Percentiles rank a stretch among this genome's conserved stretches.
Evolutionary conservation across 2,113 vertebrate genomes (phyloP).

Genomic region (Malurus alboscapulatus): DNA sequence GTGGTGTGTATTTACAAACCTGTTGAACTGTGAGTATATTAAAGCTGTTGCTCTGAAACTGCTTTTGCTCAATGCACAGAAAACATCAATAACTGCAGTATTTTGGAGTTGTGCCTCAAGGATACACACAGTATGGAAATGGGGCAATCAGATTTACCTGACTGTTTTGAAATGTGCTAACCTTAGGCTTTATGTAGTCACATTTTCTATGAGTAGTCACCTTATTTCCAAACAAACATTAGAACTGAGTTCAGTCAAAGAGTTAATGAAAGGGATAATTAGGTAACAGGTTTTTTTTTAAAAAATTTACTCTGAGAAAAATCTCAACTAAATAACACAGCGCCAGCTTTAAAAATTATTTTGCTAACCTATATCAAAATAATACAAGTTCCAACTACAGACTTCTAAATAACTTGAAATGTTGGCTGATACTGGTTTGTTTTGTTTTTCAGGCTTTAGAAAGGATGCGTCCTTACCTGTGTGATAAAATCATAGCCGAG

Average conservation of each 20-base stretch:
- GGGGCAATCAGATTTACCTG: not conserved
- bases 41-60: not conserved
- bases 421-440: not conserved
- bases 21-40: not conserved
- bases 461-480: slow-evolving; percentile 88
- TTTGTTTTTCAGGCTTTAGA: slow-evolving; percentile 76
- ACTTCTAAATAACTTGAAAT: not conserved
- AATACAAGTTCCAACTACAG: not conserved
- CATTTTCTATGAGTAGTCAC: not conserved
- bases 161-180: not conserved
- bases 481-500: slow-evolving; percentile 92
- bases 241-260: not conserved
- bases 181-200: not conserved
- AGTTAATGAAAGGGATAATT: not conserved
- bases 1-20: not conserved
- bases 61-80: not conserved
- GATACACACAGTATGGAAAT: not conserved
- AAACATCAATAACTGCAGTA: not conserved
- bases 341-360: not conserved
- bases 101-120: not conserved
- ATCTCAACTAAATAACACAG: not conserved
- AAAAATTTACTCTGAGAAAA: not conserved
- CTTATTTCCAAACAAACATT: not conserved
- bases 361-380: not conserved
- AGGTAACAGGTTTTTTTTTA: not conserved